Percentiles rank a stretch among this genome's conserved stretches.
Conservation (phyloP, 2,797 vertebrate genomes). For the Pelobates cultripes region DNA sequence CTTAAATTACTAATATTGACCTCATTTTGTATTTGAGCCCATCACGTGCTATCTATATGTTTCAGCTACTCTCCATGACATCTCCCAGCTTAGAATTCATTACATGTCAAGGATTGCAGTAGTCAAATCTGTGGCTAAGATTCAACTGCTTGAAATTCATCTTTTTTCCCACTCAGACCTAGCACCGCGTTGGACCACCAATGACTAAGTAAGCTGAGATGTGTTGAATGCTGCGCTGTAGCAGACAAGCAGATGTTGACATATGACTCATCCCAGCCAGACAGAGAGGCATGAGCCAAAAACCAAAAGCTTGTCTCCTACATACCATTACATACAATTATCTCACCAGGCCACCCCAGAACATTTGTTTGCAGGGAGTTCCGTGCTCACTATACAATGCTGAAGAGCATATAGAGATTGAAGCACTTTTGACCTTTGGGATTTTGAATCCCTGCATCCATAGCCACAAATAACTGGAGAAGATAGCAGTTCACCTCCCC, state of each 20-base stretch:
- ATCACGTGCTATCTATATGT: too few relatives aligned
- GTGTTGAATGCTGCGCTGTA: slow-evolving; percentile 34
- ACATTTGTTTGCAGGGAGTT: slow-evolving; percentile 52
- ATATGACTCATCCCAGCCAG: slow-evolving; percentile 55
- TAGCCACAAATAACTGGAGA: not conserved
- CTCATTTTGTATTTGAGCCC: too few relatives aligned
- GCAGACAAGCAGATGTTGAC: slow-evolving; percentile 54
- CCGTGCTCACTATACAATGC: not conserved
- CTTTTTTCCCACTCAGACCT: slow-evolving; percentile 21
- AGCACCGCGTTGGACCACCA: slow-evolving; percentile 44
- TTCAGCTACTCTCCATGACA: too few relatives aligned
- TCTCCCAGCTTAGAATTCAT: not conserved
- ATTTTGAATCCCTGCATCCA: not conserved
- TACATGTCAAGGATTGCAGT: slow-evolving; percentile 16
- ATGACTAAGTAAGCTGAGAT: slow-evolving; percentile 48
- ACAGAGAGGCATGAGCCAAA: slow-evolving; percentile 44
- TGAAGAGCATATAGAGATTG: not conserved
- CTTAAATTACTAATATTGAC: too few relatives aligned
- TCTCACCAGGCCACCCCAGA: slow-evolving; percentile 53
- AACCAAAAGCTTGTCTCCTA: slow-evolving; percentile 42
- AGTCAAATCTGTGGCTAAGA: slow-evolving; percentile 27
- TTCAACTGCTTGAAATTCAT: slow-evolving; percentile 45
- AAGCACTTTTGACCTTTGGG: not conserved
- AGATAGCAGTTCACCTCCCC: not conserved
- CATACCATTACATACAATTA: slow-evolving; percentile 54